Evolutionary conservation across 30 jellyfish, hydroid and myxozoan species (phyloP), one percentile per base, ranked within the genome.

Genomic region (Hydractinia symbiolongicarpus): DNA sequence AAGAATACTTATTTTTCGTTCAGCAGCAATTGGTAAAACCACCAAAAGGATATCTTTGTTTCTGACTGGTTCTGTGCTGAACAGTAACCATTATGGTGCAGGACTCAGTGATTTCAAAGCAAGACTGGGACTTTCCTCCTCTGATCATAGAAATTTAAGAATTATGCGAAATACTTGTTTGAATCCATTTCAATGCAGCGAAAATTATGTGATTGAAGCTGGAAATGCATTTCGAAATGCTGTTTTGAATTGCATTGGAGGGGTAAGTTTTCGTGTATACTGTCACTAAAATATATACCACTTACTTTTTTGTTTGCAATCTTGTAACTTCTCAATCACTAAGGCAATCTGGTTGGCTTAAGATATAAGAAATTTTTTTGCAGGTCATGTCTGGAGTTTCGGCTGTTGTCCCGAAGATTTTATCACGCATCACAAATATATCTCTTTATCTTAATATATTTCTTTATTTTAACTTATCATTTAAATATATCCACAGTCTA

Each of bases 181-280:
- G 89, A 71, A 85, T 50, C 94, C 94, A 5, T 77, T 77, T 73
- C 94, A 85, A 49, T 61, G 85, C 50, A 85, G 85, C 68, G 86
- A 78, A n/a, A 81, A 10, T 21, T 78, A 76, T 77, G 89, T 85
- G 52, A 74, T 58, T 68, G 76, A 54, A 51, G 58, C 79, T 51
- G 79, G 72, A 10, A 61, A 81, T 6, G 21, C 58, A 8, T 85
- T 85, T 73, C 55, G 88, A 57, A 85, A 85, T 67, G 70, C 88
- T n/a, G 88, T 85, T n/a, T 44, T 78, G 61, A 78, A 78, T 66
- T 77, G 94, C 56, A 73, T 85, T 15, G 89, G 90, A 54, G 83
- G 55, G 83, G 94, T 85, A 56, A 16, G 86, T 84, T 30, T 30
- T 30, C 44, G 1, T 30, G 2, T 30, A 0, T 30, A 30, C 44